A percentile compares a stretch with the other conserved stretches of the same genome.
Evolutionary conservation across 2,888 invertebrate genomes (phyloP).

Genomic region (Trichogramma evanescens): DNA sequence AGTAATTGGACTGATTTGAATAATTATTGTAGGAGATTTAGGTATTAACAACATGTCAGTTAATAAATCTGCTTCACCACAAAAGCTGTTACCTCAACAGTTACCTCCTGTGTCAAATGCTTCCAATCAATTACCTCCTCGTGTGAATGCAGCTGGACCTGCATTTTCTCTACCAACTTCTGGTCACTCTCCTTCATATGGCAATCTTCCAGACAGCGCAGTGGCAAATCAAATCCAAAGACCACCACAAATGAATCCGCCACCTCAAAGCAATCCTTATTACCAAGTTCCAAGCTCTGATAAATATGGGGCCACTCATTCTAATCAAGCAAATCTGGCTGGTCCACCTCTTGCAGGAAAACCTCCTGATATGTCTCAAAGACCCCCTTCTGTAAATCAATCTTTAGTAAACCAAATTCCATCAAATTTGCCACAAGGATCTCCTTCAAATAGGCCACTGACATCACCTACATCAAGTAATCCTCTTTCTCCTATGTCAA

Average conservation of each 20-base stretch:
- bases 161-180: conserved; percentile 24
- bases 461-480: conserved; percentile 9
- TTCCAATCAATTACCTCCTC: conserved; percentile 31
- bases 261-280: conserved; percentile 13
- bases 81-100: conserved; percentile 20
- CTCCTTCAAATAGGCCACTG: conserved; percentile 1
- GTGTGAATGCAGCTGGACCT: conserved; percentile 27
- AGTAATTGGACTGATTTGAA: neutral
- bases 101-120: conserved; percentile 25
- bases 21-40: conserved; percentile 10
- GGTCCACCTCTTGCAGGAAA: conserved; percentile 22
- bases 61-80: conserved; percentile 11
- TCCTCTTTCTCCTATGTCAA: conserved; percentile 20
- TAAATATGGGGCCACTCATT: conserved; percentile 17
- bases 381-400: conserved; percentile 13
- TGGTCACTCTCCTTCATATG: conserved; percentile 20
- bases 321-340: conserved; percentile 18
- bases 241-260: conserved; percentile 1
- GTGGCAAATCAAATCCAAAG: conserved; percentile 13
- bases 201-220: conserved; percentile 9
- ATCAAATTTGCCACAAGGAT: neutral
- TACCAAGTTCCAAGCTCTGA: conserved; percentile 10
- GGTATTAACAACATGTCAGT: conserved; percentile 7
- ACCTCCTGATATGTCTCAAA: conserved; percentile 5
- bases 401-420: conserved; percentile 14